Evolutionary conservation across 2,888 invertebrate genomes (phyloP), one percentile per base, ranked within the genome.

Genomic region (Phlogophora meticulosa): DNA sequence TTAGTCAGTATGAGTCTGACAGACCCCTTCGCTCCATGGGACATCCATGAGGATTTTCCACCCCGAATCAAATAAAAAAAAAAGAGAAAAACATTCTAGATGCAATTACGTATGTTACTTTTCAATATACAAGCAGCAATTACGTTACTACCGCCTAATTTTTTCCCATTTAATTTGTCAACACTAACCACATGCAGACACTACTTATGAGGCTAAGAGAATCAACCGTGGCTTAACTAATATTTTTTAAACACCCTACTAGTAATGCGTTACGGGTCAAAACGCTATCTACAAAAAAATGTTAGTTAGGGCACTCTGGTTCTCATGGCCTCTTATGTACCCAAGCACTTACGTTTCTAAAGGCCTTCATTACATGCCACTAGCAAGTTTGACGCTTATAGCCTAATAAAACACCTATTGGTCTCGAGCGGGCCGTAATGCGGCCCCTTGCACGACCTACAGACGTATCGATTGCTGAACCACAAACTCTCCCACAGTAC

Each of bases 401-500:
- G 74, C 74, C 64, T 65, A 75, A 76, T 77, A 84, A 83, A 85
- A 78, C 66, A 78, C 67, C 68, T 71, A 81, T 73, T 60, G 76
- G 72, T 73, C 78, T 78, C 77, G 28, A 49, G 70, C 38, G 76
- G 62, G 65, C 57, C 64, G 63, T 83, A 66, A 66, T 22, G 65
- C 72, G 73, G 64, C 64, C 74, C 83, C 75, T 83, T 78, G 58
- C 56, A 76, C 70, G 76, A 72, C 81, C 80, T 80, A 76, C 76
- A 82, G 81, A 81, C 80, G 49, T 78, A 85, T 86, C 77, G 87
- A 86, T 83, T 78, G 49, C 55, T 53, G 34, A 74, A 76, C 64
- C 78, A 72, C 42, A 46, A 76, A 65, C 65, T 62, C 48, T 69
- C 61, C 49, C 24, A 58, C 11, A 22, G 43, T 28, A 57, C 45